Evolutionary conservation across 2,797 vertebrate genomes (phyloP).

Genomic region (Craterocephalus amniculus): DNA sequence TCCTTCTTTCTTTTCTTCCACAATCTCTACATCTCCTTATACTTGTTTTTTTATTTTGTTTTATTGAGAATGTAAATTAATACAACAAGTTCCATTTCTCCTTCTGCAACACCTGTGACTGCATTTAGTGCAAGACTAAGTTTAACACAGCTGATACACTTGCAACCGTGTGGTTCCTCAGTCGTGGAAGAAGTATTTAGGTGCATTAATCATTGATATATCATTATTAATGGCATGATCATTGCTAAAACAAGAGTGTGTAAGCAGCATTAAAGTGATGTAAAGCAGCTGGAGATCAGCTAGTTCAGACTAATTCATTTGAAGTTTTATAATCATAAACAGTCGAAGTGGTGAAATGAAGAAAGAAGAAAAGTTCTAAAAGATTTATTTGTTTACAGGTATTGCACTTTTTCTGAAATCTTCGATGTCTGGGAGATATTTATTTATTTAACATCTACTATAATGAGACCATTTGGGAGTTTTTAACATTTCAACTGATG

Average conservation of each 20-base stretch:
- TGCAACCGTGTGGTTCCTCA: background rate
- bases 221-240: background rate
- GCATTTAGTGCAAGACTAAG: conserved; percentile 11
- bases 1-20: background rate
- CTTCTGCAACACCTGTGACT: conserved; percentile 11
- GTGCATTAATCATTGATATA: background rate
- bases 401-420: background rate
- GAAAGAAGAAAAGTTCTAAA: background rate
- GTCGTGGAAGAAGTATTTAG: background rate
- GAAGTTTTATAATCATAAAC: background rate
- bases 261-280: background rate
- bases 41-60: background rate
- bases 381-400: background rate
- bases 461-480: background rate
- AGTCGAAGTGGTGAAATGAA: background rate
- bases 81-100: conserved; percentile 29
- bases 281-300: background rate
- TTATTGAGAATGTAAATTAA: conserved; percentile 52
- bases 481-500: background rate
- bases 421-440: background rate
- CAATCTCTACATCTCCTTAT: conserved; percentile 22
- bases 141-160: conserved; percentile 6
- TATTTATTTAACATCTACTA: background rate
- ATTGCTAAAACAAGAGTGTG: background rate
- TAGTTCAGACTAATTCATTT: background rate